A percentile compares a stretch with the other conserved stretches of the same genome.
phyloP scores from a whole-genome alignment of 2,888 invertebrate species.

The Gortyna flavago region DNA sequence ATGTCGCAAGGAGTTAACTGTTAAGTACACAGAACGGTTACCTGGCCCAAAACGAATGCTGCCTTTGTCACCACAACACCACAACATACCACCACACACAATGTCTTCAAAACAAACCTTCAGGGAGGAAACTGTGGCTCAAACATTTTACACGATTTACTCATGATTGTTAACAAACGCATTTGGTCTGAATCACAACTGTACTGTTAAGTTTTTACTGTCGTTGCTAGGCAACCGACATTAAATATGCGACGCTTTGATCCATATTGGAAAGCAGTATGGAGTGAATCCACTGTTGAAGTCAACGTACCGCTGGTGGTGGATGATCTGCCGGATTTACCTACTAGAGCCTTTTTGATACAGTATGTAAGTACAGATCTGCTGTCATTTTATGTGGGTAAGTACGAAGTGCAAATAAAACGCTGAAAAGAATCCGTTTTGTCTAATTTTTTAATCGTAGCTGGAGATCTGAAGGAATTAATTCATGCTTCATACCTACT shows the following conservation, averaged over 20 bases:
- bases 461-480: neutral
- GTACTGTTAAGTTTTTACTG: constrained; percentile 72
- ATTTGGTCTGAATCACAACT: constrained; percentile 65
- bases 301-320: constrained; percentile 18
- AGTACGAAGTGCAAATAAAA: neutral
- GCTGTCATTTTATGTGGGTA: neutral
- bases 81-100: constrained; percentile 48
- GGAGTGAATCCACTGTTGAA: neutral
- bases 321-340: neutral
- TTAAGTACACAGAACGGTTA: constrained; percentile 31
- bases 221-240: constrained; percentile 79
- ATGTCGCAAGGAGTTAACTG: constrained; percentile 4
- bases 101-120: constrained; percentile 55
- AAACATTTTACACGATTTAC: constrained; percentile 70
- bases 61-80: constrained; percentile 14
- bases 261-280: constrained; percentile 39
- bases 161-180: constrained; percentile 73
- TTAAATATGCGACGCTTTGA: constrained; percentile 37
- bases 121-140: constrained; percentile 79
- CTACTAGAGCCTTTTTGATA: neutral
- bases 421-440: neutral
- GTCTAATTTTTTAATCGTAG: too few species aligned
- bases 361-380: neutral
- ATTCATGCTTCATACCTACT: neutral
- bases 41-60: constrained; percentile 52